These are phyloP conservation scores for Rousettus leschenaultii DNA, from an alignment of 2,113 vertebrate genomes.

Conservation along the genomic window DNA sequence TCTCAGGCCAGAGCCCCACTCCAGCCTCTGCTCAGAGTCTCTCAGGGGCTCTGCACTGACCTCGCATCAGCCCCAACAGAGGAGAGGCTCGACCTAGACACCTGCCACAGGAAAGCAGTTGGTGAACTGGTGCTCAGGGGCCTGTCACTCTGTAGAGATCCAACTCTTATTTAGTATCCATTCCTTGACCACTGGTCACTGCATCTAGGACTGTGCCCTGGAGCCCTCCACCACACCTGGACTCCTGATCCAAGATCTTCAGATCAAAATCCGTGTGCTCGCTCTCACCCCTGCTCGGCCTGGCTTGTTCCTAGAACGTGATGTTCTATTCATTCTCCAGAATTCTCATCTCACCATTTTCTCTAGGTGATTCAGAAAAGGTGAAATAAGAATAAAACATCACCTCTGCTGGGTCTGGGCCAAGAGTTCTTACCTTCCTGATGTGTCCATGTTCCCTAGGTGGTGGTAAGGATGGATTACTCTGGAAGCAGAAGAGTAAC, in stretches of 20 bases:
- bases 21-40: neutral
- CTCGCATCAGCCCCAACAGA: neutral
- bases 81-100: neutral
- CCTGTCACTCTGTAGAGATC: neutral
- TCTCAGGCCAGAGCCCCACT: neutral
- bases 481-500: neutral
- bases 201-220: neutral
- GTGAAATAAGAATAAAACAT: neutral
- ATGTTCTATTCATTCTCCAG: neutral
- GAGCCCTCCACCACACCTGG: neutral
- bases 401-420: neutral
- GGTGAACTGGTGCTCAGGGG: neutral
- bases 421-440: neutral
- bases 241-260: neutral
- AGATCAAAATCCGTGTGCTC: neutral
- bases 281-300: neutral
- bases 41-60: too few relatives aligned
- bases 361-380: neutral
- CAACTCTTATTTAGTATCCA: neutral
- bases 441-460: rapidly evolving
- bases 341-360: neutral
- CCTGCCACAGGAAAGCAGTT: neutral
- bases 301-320: neutral
- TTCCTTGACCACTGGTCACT: too few relatives aligned
- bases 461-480: neutral